Evolutionary conservation across 2,797 vertebrate species (phyloP), one percentile per base, ranked within the genome.

Genomic region (Liparis tanakae): DNA sequence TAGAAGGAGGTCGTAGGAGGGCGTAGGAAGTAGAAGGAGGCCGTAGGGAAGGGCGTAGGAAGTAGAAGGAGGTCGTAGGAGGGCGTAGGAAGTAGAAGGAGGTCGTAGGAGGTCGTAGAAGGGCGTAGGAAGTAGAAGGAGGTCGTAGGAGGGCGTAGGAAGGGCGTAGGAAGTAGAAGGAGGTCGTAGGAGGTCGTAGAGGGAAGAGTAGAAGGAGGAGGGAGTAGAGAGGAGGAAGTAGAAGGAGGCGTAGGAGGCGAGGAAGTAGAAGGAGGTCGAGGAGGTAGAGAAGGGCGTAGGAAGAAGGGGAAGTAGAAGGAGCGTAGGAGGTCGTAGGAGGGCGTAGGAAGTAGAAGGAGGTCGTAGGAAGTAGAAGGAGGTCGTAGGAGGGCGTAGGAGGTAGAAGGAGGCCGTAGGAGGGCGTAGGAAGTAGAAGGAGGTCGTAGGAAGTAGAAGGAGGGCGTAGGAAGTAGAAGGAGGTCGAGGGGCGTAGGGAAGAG

Each of bases 41-140:
- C 25, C 25, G 25, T 30, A 30, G 25, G 25, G n/a, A n/a, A n/a
- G n/a, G n/a, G n/a, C n/a, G n/a, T n/a, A n/a, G n/a, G n/a, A n/a
- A n/a, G n/a, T n/a, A n/a, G n/a, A 30, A 4, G 25, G 51, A 30
- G 33, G 13, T 39, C 50, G 22, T 70, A 77, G 75, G 70, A 55
- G 50, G 33, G 15, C 25, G 25, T 30, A 30, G 25, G 4, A 30
- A 4, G 25, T 30, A 4, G 25, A 30, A 30, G 25, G 4, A 4
- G 25, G 25, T 4, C 25, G 25, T 30, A 30, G 25, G 51, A 30
- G 33, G 13, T 39, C 50, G 22, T 70, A 77, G 75, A 69, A 55
- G 50, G 33, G 15, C 25, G 25, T 30, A 30, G 25, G 4, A 30
- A 4, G 25, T 30, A 4, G 25, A 30, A 30, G 25, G 4, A 4